A percentile compares a stretch with the other conserved stretches of the same genome.
Evolutionary conservation across 2,888 invertebrate species (phyloP).

Genomic region (Hipparchia semele): DNA sequence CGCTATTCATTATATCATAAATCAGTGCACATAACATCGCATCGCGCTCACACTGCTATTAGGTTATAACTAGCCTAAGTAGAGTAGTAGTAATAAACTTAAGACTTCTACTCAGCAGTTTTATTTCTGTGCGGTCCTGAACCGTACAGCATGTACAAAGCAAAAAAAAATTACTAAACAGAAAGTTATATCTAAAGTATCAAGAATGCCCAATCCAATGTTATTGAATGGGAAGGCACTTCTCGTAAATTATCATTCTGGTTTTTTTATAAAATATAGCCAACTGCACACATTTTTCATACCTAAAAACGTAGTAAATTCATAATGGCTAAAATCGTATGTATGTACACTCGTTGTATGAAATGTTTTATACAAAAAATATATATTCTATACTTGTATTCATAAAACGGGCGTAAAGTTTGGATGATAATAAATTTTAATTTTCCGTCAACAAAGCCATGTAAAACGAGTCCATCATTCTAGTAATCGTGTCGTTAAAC

Average conservation of each 20-base stretch:
- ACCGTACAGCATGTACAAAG: too few species aligned
- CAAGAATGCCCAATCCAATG: slow-evolving; percentile 32
- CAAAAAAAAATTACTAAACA: not conserved
- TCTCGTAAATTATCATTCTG: slow-evolving; percentile 42
- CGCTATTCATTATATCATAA: too few species aligned
- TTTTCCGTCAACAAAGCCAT: slow-evolving; percentile 29
- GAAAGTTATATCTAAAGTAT: slow-evolving; percentile 30
- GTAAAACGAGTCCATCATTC: slow-evolving; percentile 36
- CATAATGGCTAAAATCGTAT: not conserved
- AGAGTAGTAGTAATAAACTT: too few species aligned
- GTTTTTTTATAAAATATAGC: slow-evolving; percentile 40
- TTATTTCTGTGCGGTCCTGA: too few species aligned
- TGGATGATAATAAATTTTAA: slow-evolving; percentile 14
- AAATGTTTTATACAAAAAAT: not conserved
- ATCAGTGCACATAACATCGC: too few species aligned
- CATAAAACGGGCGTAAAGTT: not conserved
- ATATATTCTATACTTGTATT: not conserved
- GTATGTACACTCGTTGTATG: not conserved
- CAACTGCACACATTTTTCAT: slow-evolving; percentile 11
- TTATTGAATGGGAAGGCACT: slow-evolving; percentile 38
- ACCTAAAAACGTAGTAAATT: not conserved
- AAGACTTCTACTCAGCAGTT: too few species aligned
- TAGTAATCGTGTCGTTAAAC: slow-evolving; percentile 39
- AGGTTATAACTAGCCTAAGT: too few species aligned
- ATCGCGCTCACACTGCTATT: too few species aligned